A percentile compares a stretch with the other conserved stretches of the same genome.
Evolutionary conservation across 2,113 vertebrate genomes (phyloP).

Genomic region (Amia ocellicauda): DNA sequence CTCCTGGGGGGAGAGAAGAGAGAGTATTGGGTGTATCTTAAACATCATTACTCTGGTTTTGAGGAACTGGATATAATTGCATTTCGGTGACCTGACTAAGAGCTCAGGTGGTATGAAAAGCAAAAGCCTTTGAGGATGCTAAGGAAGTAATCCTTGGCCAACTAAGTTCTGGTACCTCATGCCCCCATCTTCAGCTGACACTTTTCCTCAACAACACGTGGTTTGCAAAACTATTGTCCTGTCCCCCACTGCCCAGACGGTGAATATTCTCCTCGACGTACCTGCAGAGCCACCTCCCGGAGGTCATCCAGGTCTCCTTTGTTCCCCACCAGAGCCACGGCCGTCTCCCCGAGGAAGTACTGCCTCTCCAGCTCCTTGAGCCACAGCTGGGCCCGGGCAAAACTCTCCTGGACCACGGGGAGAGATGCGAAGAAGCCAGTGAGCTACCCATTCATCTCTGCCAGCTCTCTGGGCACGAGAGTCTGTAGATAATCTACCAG

Average conservation of each 20-base stretch:
- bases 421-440: too few relatives aligned
- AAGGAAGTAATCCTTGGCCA: too few relatives aligned
- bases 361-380: slow-evolving; percentile 68
- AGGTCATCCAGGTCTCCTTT: slow-evolving; percentile 60
- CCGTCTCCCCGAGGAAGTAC: slow-evolving; percentile 44
- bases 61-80: not conserved
- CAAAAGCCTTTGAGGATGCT: too few relatives aligned
- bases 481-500: too few relatives aligned
- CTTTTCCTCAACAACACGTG: too few relatives aligned
- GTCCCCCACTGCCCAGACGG: too few relatives aligned
- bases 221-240: too few relatives aligned
- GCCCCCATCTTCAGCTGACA: too few relatives aligned
- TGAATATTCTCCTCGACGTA: slow-evolving; percentile 25
- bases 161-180: too few relatives aligned
- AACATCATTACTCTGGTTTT: too few relatives aligned
- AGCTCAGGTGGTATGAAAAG: not conserved
- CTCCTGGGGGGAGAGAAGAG: slow-evolving; percentile 49
- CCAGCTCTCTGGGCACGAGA: too few relatives aligned
- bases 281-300: slow-evolving; percentile 61
- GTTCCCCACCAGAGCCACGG: slow-evolving; percentile 71
- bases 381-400: slow-evolving; percentile 67
- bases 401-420: slow-evolving; percentile 47
- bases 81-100: not conserved
- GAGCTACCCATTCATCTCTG: too few relatives aligned
- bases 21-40: not conserved